A percentile compares a stretch with the other conserved stretches of the same genome.
Evolutionary conservation across 2,113 vertebrate genomes (phyloP).

Genomic region (Dipodomys spectabilis): DNA sequence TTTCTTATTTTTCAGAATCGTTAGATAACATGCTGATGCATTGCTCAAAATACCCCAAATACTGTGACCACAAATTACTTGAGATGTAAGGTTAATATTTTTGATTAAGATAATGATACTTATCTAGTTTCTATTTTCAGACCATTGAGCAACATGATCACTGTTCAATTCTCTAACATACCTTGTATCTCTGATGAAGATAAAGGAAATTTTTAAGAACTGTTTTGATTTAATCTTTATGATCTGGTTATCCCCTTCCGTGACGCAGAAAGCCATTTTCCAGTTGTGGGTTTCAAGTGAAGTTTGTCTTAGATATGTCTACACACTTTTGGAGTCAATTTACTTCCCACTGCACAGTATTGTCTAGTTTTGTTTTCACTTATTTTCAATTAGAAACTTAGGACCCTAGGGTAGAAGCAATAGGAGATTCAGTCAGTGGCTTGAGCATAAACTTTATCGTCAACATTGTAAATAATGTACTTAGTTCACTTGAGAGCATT

Average conservation of each 20-base stretch:
- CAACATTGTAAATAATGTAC: background rate
- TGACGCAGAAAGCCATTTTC: background rate
- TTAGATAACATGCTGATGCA: background rate
- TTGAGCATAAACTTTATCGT: conserved; percentile 6
- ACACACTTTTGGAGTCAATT: conserved; percentile 7
- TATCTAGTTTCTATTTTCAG: conserved; percentile 59
- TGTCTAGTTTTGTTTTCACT: background rate
- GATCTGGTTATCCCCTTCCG: background rate
- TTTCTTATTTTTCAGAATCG: background rate
- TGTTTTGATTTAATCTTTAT: conserved; percentile 31
- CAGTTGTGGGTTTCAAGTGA: background rate
- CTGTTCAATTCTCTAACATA: conserved; percentile 33
- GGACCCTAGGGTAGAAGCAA: background rate
- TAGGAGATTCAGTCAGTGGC: background rate
- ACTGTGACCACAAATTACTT: background rate
- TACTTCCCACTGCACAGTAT: background rate
- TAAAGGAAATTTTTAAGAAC: background rate
- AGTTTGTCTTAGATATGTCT: conserved; percentile 11
- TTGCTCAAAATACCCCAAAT: background rate
- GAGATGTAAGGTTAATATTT: conserved; percentile 43
- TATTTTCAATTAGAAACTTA: conserved; percentile 40
- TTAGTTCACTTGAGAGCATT: background rate
- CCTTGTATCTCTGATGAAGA: conserved; percentile 19
- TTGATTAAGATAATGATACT: conserved; percentile 68
- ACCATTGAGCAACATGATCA: conserved; percentile 49